Evolutionary conservation across 2,113 vertebrate genomes (phyloP).

Genomic region (Toxotes chatareus): DNA sequence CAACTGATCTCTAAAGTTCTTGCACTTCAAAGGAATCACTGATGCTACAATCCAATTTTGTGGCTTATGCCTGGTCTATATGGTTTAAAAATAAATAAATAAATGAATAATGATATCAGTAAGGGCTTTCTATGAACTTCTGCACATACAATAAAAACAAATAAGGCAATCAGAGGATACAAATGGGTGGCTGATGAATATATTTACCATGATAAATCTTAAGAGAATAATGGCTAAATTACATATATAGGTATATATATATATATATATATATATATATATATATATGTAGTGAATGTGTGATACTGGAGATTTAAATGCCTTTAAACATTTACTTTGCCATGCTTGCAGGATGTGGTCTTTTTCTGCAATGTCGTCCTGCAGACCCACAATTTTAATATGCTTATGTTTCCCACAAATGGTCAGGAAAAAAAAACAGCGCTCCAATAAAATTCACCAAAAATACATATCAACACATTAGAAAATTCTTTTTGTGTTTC

Average conservation of each 20-base stretch:
- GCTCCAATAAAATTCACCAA: not conserved
- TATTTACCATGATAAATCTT: slow-evolving; percentile 50
- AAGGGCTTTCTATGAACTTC: slow-evolving; percentile 25
- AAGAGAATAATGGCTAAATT: slow-evolving; percentile 36
- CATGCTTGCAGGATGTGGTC: not conserved
- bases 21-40: slow-evolving; percentile 44
- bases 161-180: slow-evolving; percentile 41
- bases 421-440: not conserved
- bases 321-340: not conserved
- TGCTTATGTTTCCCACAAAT: not conserved
- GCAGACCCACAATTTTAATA: not conserved
- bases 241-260: slow-evolving; percentile 22
- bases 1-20: slow-evolving; percentile 48
- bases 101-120: slow-evolving; percentile 43
- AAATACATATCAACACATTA: not conserved
- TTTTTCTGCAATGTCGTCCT: not conserved
- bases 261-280: slow-evolving; percentile 37
- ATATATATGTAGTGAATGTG: slow-evolving; percentile 12
- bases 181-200: slow-evolving; percentile 33
- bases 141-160: slow-evolving; percentile 56
- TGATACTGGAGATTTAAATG: not conserved
- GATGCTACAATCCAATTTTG: slow-evolving; percentile 53
- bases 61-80: slow-evolving; percentile 21
- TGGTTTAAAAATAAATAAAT: not conserved
- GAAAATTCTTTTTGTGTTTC: not conserved